phyloP scores from a whole-genome alignment of 1,140 invertebrate genomes.

The Anoplolepis gracilipes region DNA sequence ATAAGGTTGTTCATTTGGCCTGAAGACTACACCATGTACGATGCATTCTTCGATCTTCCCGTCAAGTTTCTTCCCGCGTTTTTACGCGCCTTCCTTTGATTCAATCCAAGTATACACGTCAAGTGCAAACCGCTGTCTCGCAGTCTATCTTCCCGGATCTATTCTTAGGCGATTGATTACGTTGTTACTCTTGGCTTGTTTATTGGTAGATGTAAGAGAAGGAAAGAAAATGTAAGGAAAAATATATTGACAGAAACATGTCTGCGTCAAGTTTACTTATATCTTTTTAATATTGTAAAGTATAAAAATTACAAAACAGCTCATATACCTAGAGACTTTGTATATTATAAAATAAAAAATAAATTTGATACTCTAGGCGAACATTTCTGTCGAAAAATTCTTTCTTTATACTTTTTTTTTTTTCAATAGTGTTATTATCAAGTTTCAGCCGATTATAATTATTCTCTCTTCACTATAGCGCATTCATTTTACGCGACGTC shows the following conservation, averaged over 20 bases:
- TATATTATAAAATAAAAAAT: no score
- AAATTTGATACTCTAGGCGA: no score
- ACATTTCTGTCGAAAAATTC: no score
- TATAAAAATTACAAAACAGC: no score
- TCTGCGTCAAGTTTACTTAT: not conserved
- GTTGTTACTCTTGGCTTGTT: constrained; percentile 17
- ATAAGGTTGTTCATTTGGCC: not conserved
- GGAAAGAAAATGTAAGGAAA: not conserved
- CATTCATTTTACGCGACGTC: not conserved
- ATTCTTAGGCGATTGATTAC: constrained; percentile 1
- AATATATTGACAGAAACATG: not conserved
- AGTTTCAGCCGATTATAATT: not conserved
- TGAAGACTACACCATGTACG: not conserved
- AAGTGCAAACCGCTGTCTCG: not conserved
- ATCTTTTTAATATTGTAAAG: no score
- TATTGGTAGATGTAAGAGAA: not conserved
- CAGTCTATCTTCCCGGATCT: not conserved
- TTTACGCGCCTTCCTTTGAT: constrained; percentile 8
- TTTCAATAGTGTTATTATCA: no score
- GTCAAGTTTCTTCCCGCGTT: not conserved
- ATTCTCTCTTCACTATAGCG: not conserved
- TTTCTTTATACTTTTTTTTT: no score
- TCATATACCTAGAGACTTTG: no score
- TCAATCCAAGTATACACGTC: not conserved
- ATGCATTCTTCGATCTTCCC: not conserved